Evolutionary conservation across 2,113 vertebrate species (phyloP), one percentile per base, ranked within the genome.

Genomic region (Pangasianodon hypophthalmus): DNA sequence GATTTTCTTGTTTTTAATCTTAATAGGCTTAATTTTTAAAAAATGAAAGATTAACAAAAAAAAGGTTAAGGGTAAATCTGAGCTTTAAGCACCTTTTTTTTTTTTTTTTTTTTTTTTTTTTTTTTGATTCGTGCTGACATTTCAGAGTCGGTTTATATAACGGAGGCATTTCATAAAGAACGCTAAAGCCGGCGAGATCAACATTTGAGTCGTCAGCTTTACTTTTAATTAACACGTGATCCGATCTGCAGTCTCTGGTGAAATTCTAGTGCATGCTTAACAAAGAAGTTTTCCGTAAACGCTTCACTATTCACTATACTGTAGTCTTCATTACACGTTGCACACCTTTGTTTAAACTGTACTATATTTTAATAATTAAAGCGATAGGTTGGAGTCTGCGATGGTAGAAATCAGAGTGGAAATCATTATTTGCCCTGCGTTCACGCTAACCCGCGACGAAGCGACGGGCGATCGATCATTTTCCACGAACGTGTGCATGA

Each of bases 1-100:
- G 91, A 67, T 84, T 85, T 90, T 86, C 83, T 71, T 90, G 89
- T 88, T 90, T 94, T 93, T 91, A 91, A 89, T 84, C 86, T 89
- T 87, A 84, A 54, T 32, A 88, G 89, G 84, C 73, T 62, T 84
- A 6, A 13, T 69, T 26, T 86, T 90, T 37, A 37, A 37, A 37
- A 89, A 89, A 85, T 64, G 89, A 87, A 87, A 56, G 52, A 21
- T 58, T 37, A 58, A 83, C 82, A 32, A 21, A 32, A 52, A 26
- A 7, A 32, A 54, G 14, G 50, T 44, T 52, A 73, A 83, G 2
- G 11, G 29, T 16, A 58, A 52, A 44, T 85, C 84, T 85, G 85
- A 89, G 86, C 75, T 54, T 92, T 88, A 79, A 91, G 88, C 89
- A 91, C 88, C 50, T 88, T 92, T 91, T 64, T 29, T 10, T 26